phyloP scores from a whole-genome alignment of 1,140 invertebrate species.

The Chrysomallon squamiferum region DNA sequence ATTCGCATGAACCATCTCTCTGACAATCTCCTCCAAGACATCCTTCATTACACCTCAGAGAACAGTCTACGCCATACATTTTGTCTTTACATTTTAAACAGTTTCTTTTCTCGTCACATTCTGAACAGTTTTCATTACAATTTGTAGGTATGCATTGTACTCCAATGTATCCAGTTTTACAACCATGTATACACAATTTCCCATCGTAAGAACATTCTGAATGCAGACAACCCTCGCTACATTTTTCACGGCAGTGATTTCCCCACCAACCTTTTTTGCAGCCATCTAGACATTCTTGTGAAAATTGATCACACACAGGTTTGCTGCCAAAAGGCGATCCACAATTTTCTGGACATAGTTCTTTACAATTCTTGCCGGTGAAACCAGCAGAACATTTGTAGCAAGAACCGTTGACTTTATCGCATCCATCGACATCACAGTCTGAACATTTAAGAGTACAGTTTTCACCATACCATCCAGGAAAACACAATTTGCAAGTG shows the following conservation, averaged over 20 bases:
- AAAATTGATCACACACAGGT: background rate
- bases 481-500: background rate
- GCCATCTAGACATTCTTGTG: background rate
- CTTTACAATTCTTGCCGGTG: background rate
- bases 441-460: background rate
- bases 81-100: too few species aligned
- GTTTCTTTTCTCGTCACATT: too few species aligned
- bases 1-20: too few species aligned
- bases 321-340: background rate
- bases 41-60: too few species aligned
- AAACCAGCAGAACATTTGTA: background rate
- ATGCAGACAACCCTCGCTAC: background rate
- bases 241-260: background rate
- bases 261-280: background rate
- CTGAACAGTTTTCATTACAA: too few species aligned
- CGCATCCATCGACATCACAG: background rate
- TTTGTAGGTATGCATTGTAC: too few species aligned
- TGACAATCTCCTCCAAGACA: too few species aligned
- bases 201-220: background rate
- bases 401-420: background rate
- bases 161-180: background rate
- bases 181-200: background rate
- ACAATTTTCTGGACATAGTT: background rate
- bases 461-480: constrained; percentile 1
- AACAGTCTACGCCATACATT: too few species aligned